Conservation (phyloP, 2,797 vertebrate species). For the Lithobates sylvaticus region DNA sequence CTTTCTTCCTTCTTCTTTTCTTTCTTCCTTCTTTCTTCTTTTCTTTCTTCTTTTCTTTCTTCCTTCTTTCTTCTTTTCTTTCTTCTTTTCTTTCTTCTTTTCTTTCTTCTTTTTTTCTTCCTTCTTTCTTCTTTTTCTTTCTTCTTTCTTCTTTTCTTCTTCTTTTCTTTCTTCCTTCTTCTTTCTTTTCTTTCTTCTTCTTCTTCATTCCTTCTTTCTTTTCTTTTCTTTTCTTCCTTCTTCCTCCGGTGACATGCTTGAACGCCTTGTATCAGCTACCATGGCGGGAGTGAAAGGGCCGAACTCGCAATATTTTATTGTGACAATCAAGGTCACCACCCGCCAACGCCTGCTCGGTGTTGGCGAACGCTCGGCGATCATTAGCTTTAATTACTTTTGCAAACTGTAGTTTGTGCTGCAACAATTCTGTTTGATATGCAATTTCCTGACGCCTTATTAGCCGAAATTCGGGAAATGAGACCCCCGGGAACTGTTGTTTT, state of each 20-base stretch:
- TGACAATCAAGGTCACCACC: neutral
- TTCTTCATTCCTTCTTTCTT: too few relatives aligned
- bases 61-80: too few relatives aligned
- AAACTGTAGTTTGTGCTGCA: slow-evolving; percentile 6
- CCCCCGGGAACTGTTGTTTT: slow-evolving; percentile 16
- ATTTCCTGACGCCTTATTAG: slow-evolving; percentile 36
- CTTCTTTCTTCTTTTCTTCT: too few relatives aligned
- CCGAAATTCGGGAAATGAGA: slow-evolving; percentile 2
- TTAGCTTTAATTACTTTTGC: neutral
- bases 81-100: too few relatives aligned
- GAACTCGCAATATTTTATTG: neutral
- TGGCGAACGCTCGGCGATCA: neutral
- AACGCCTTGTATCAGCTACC: neutral
- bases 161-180: too few relatives aligned
- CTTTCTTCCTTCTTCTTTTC: too few relatives aligned
- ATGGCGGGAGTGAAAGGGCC: neutral
- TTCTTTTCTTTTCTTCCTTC: too few relatives aligned
- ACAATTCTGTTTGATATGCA: slow-evolving; percentile 32
- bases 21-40: too few relatives aligned
- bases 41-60: too few relatives aligned
- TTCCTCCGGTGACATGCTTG: neutral
- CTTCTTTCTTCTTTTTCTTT: too few relatives aligned
- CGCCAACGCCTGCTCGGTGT: neutral
- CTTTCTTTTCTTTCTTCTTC: too few relatives aligned
- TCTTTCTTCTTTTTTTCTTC: too few relatives aligned